Evolutionary conservation across 2,888 invertebrate genomes (phyloP), one percentile per base, ranked within the genome.

Genomic region (Eupeodes latifasciatus): DNA sequence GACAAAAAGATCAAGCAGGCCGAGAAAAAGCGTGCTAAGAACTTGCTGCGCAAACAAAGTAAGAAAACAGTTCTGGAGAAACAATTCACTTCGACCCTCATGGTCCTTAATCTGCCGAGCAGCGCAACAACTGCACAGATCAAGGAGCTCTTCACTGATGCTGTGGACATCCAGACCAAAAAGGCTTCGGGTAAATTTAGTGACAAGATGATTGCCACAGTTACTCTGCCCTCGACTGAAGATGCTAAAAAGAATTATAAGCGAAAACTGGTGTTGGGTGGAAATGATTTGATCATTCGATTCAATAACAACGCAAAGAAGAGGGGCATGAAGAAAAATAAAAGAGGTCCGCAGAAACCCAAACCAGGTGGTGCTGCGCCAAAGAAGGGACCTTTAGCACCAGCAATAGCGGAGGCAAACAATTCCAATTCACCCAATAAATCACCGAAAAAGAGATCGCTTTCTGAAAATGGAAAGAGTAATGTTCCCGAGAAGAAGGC

Each of bases 131-230:
- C 89, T 11, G 88, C 90, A 1, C 91, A 93, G 47, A 83, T 93
- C 12, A 91, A 92, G 0, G 90, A 91, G 55, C 78, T 93, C 11
- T 93, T 93, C 71, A 90, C 91, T 10, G 90, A 91, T 59, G 92
- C 93, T 4, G 91, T 93, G 5, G 93, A 93, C 67, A 91, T 93
- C 53, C 92, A 93, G 66, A 85, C 92, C 4, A 93, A 91, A 51
- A 76, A 90, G 0, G 90, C 91, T 12, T 90, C 90, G 27, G 90
- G 91, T 0, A 91, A 90, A 72, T 87, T 90, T 75, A 85, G 90
- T 2, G 91, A 91, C 7, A 90, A 78, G 1, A 91, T 90, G 64
- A 89, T 91, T 7, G 93, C 93, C 1, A 90, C 91, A 5, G 87
- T 93, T 1, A 93, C 93, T 4, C 69, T 93, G 49, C 92, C 92